Evolutionary conservation across 2,797 vertebrate species (phyloP), one percentile per base, ranked within the genome.

Genomic region (Falco cherrug): DNA sequence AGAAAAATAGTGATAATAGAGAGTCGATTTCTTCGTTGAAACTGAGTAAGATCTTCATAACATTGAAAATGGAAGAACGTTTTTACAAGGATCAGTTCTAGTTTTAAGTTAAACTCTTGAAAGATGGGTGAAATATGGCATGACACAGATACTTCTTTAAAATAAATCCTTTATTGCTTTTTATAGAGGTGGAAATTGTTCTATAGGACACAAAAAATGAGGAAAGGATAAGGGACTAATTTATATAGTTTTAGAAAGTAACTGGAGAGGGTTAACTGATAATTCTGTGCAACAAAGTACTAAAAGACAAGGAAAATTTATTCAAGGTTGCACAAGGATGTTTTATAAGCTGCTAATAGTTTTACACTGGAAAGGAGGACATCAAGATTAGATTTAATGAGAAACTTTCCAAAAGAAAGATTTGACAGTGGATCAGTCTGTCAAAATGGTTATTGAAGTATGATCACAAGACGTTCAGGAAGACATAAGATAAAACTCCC

Each of bases 311-410:
- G 47, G 67, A 87, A 93, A 37, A 92, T 87, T 77, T 94, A 89
- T 92, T 90, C 78, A 95, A 85, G 83, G 57, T 85, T 92, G 57
- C 61, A 80, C 68, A 71, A 59, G 64, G 53, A 57, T 90, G 26
- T 91, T 95, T 94, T 87, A 80, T 90, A 90, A 93, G 68, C 20
- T 87, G 65, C 25, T 93, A 90, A 90, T 80, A 77, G 48, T 53
- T 50, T 77, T 77, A 54, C 20, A 61, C 39, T 77, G 81, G 61
- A 87, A 92, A 95, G 71, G 68, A 22, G 50, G 61, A 80, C 60
- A 43, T 43, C 0, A 0, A 94, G 22, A 89, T 90, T 74, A 70
- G 59, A 76, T 87, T 88, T 96, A 96, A 95, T 82, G 53, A 82
- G 86, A 92, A 94, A 82, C 25, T 93, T 93, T 67, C 53, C 56